phyloP scores from a whole-genome alignment of 2,797 vertebrate genomes.

The Atherinosoma microstoma region DNA sequence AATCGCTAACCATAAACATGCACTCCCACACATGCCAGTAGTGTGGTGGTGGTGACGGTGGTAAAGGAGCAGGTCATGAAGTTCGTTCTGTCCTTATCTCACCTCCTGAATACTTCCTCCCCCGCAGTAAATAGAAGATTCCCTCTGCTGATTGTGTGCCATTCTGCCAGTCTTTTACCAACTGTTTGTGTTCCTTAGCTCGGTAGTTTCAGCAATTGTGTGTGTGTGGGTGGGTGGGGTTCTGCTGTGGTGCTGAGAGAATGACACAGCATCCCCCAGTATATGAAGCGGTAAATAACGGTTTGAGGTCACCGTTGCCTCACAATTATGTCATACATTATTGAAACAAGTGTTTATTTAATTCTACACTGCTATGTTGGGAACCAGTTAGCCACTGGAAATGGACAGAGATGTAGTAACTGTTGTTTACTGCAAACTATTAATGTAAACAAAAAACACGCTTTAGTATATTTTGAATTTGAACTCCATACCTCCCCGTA shows the following conservation, averaged over 20 bases:
- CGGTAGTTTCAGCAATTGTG: conserved; percentile 30
- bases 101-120: conserved; percentile 33
- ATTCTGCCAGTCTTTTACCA: conserved; percentile 8
- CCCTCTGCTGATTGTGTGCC: conserved; percentile 36
- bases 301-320: background rate
- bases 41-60: conserved; percentile 23
- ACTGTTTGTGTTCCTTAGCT: conserved; percentile 21
- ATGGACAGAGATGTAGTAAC: background rate
- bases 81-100: conserved; percentile 58
- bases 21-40: conserved; percentile 54
- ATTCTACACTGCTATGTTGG: background rate
- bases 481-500: background rate
- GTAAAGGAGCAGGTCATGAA: conserved; percentile 44
- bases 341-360: background rate
- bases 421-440: conserved; percentile 18
- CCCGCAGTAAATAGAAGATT: conserved; percentile 46
- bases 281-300: background rate
- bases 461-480: conserved; percentile 3
- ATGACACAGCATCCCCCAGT: background rate
- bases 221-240: conserved; percentile 14
- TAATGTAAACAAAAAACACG: conserved; percentile 3
- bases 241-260: background rate
- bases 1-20: conserved; percentile 37
- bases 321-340: conserved; percentile 4
- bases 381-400: background rate